These are phyloP conservation scores for Columbina picui DNA, from an alignment of 2,113 vertebrate species.

Conservation along the genomic window DNA sequence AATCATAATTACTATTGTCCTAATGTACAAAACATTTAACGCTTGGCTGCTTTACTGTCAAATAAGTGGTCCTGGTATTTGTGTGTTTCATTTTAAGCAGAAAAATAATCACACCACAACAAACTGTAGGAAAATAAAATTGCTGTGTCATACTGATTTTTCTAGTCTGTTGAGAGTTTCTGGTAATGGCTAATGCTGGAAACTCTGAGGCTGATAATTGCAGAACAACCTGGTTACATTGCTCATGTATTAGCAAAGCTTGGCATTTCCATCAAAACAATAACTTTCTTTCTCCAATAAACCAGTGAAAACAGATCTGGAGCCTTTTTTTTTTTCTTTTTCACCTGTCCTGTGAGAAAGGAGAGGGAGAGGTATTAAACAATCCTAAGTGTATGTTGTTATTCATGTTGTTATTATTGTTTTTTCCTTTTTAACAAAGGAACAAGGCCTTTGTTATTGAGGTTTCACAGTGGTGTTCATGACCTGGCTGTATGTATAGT, in stretches of 20 bases:
- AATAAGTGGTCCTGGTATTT: background rate
- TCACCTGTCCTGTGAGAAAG: background rate
- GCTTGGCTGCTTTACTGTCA: background rate
- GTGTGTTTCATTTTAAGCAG: background rate
- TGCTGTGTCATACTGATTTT: background rate
- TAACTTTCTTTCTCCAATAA: background rate
- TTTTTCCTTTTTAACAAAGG: background rate
- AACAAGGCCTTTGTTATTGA: background rate
- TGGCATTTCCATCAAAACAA: background rate
- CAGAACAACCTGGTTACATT: background rate
- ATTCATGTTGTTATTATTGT: background rate
- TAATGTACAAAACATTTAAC: background rate
- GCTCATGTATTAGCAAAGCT: background rate
- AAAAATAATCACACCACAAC: background rate
- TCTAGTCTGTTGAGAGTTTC: background rate
- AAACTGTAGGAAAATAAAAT: background rate
- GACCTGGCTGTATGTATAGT: accelerated
- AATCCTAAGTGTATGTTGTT: background rate
- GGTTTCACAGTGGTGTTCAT: background rate
- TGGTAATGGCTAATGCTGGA: background rate
- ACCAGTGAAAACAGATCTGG: background rate
- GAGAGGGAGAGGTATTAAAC: background rate
- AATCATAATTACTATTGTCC: background rate
- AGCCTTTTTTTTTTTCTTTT: background rate
- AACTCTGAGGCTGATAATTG: background rate